Evolutionary conservation across 2,113 vertebrate species (phyloP), one percentile per base, ranked within the genome.

Genomic region (Gymnobelideus leadbeateri): DNA sequence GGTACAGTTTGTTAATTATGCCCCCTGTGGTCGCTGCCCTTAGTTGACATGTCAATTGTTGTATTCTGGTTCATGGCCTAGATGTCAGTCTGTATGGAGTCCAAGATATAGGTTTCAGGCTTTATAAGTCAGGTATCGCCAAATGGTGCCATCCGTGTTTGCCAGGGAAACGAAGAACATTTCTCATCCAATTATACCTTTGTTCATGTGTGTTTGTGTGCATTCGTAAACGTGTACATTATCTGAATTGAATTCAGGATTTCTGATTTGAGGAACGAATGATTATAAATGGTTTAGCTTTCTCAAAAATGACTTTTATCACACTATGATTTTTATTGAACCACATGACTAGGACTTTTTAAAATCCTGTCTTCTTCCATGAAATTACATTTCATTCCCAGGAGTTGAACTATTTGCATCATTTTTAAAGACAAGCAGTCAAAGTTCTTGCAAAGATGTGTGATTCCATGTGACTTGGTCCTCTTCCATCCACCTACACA

Each of bases 381-480:
- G 84, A 92, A 96, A 77, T 95, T 96, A 54, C 49, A 94, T 93
- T 93, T 95, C 54, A 28, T 93, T 21, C 61, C 90, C 9, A 92
- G 47, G 57, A 95, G 90, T 55, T 89, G 94, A 94, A 61, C 92
- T 93, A 92, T 7, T 2, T 95, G 11, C 68, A 84, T 43, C 43
- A n/a, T 43, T 84, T 43, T 21, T 21, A 23, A 84, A 84, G 68
- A 84, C 68, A 43, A 43, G 68, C 68, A 43, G 68, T 84, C 37
- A 43, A 43, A 43, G 16, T 43, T 43, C n/a, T 84, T 84, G 16
- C 19, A 43, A 84, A 21, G 68, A 43, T 21, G 43, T 84, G 19
- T 43, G 68, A 23, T 84, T 43, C n/a, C n/a, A 23, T 84, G 16
- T 43, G 16, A 84, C 1, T 43, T 23, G n/a, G 16, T 84, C 1